Evolutionary conservation across 2,797 vertebrate species (phyloP), one percentile per base, ranked within the genome.

Genomic region (Chlorospingus semifuscus): DNA sequence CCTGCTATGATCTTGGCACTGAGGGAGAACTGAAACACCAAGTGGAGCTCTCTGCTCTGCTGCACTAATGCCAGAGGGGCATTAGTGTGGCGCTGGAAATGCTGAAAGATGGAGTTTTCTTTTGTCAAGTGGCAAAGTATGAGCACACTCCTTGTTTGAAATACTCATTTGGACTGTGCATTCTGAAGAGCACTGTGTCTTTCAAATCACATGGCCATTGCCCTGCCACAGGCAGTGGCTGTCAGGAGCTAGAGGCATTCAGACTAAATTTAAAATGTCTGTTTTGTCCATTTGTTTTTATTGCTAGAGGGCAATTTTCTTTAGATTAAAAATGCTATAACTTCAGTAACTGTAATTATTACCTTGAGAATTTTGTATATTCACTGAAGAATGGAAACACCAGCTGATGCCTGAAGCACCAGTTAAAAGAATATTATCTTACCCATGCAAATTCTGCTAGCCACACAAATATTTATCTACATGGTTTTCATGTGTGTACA

Each of bases 341-440:
- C 24, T 88, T 93, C 57, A 71, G 37, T 77, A 46, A 42, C 42
- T 92, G 69, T 34, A 93, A 78, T 84, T 87, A 68, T 50, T 91
- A 75, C 37, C 65, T 83, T 70, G 64, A 64, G 29, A 70, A 19
- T 94, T 22, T 55, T 17, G 6, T 3, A 5, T 85, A 72, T 41
- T 86, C 41, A 39, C 56, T 68, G 53, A 76, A 83, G 68, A 76
- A 80, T 61, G 52, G 78, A 61, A 91, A 46, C 19, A n/a, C 17
- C 18, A 46, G 39, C 42, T 90, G 49, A 37, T 90, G 53, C 44
- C 57, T 75, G 66, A 83, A 74, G 60, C 4, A 0, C 21, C 44
- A 46, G 9, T 75, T 75, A n/a, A 80, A 63, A 81, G n/a, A 65
- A 5, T 27, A 6, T 53, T 82, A 8, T 29, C 36, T 80, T 83